Conservation (phyloP, 2,113 vertebrate genomes). For the Galeopterus variegatus region DNA sequence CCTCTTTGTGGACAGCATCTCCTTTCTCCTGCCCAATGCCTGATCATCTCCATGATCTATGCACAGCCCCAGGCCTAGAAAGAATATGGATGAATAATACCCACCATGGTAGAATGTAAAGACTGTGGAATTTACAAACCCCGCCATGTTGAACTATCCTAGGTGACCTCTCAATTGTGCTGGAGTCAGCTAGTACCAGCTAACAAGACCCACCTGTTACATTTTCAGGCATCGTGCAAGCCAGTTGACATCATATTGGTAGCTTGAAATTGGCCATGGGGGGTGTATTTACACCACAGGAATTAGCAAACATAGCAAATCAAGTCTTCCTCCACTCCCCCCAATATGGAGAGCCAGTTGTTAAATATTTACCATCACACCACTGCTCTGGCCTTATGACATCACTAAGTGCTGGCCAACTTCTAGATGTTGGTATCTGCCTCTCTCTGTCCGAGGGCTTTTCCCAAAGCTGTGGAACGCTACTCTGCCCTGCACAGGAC, state of each 20-base stretch:
- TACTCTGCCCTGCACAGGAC: neutral
- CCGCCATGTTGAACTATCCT: neutral
- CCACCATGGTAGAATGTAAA: too few species aligned
- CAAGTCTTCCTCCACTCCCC: neutral
- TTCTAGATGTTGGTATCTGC: neutral
- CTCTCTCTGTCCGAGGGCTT: neutral
- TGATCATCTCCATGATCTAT: neutral
- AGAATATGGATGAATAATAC: neutral
- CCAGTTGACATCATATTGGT: neutral
- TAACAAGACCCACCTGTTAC: neutral
- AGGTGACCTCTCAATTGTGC: neutral
- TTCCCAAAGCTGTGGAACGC: neutral
- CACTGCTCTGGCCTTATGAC: neutral
- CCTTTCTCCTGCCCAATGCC: neutral
- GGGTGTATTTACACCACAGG: neutral
- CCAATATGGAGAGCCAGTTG: neutral
- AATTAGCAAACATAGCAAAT: neutral
- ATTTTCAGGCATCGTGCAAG: slow-evolving; percentile 28
- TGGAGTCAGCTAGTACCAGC: neutral
- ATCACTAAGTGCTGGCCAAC: neutral
- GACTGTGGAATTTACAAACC: neutral
- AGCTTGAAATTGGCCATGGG: neutral
- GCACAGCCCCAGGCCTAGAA: neutral
- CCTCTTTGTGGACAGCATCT: neutral
- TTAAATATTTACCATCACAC: neutral